Evolutionary conservation across 2,797 vertebrate genomes (phyloP).

Genomic region (Tokudaia muenninki): DNA sequence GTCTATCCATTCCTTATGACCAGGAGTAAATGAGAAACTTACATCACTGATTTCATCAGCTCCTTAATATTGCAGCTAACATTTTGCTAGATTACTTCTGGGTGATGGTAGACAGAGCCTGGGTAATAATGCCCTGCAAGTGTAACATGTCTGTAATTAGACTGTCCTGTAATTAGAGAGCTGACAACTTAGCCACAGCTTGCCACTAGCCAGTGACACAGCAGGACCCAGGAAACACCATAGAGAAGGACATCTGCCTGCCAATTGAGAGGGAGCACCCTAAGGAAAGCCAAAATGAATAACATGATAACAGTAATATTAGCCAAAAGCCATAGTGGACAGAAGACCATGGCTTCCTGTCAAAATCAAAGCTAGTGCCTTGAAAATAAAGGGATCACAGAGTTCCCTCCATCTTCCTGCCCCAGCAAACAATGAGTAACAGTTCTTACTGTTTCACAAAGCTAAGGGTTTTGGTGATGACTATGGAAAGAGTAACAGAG

Average conservation of each 20-base stretch:
- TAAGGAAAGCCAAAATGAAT: slow-evolving; percentile 62
- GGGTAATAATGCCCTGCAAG: slow-evolving; percentile 76
- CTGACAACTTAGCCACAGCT: slow-evolving; percentile 79
- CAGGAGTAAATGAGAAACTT: slow-evolving; percentile 23
- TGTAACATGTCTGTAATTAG: slow-evolving; percentile 79
- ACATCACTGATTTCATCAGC: not conserved
- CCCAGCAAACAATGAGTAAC: not conserved
- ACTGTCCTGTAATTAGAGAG: slow-evolving; percentile 79
- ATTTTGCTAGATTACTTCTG: slow-evolving; percentile 70
- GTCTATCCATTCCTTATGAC: not conserved
- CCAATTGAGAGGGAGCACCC: slow-evolving; percentile 53
- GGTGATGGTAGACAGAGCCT: slow-evolving; percentile 67
- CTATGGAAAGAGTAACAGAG: not conserved
- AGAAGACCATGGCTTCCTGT: not conserved
- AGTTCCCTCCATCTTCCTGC: not conserved
- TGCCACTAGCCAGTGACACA: slow-evolving; percentile 77
- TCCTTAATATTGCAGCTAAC: slow-evolving; percentile 45
- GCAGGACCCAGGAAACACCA: slow-evolving; percentile 74
- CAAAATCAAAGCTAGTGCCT: not conserved
- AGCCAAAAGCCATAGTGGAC: not conserved
- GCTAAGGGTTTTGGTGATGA: not conserved
- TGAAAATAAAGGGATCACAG: not conserved
- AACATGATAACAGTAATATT: not conserved
- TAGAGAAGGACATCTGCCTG: slow-evolving; percentile 78
- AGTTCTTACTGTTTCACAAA: not conserved